Percentiles rank a stretch among this genome's conserved stretches.
Evolutionary conservation across 2,888 invertebrate species (phyloP).

Genomic region (Limnephilus auricula): DNA sequence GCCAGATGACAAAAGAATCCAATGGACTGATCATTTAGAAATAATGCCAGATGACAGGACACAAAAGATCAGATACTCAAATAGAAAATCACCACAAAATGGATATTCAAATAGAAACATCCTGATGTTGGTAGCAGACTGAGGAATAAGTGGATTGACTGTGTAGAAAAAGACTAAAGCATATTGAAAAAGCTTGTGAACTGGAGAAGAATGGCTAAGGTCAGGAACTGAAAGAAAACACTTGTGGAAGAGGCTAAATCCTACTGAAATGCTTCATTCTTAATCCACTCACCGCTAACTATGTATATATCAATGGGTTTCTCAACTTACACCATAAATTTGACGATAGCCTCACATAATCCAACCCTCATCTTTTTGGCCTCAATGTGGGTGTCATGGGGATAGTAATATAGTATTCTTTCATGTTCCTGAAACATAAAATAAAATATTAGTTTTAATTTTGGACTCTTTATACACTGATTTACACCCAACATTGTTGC

Average conservation of each 20-base stretch:
- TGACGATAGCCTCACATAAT: slow-evolving; percentile 95
- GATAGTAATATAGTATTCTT: slow-evolving; percentile 92
- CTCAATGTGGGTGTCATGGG: slow-evolving; percentile 86
- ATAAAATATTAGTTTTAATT: background rate
- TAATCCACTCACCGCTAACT: background rate
- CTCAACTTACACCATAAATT: slow-evolving; percentile 92
- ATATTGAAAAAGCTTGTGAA: too few relatives aligned
- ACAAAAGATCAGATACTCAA: too few relatives aligned
- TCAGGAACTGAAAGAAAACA: background rate
- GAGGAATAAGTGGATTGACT: too few relatives aligned
- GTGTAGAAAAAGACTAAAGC: too few relatives aligned
- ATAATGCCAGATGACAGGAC: too few relatives aligned
- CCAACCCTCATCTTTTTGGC: slow-evolving; percentile 95
- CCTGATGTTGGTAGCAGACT: too few relatives aligned
- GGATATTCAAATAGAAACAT: too few relatives aligned
- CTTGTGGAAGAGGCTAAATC: background rate
- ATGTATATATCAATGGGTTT: background rate
- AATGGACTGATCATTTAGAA: too few relatives aligned
- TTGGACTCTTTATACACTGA: background rate
- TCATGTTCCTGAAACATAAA: slow-evolving; percentile 85
- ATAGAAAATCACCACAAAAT: too few relatives aligned
- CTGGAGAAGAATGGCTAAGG: too few relatives aligned
- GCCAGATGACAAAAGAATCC: too few relatives aligned
- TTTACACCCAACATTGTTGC: background rate
- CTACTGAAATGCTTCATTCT: background rate